Base-by-base conservation (phyloP, 2,113 vertebrate genomes). In the Columbina picui region DNA sequence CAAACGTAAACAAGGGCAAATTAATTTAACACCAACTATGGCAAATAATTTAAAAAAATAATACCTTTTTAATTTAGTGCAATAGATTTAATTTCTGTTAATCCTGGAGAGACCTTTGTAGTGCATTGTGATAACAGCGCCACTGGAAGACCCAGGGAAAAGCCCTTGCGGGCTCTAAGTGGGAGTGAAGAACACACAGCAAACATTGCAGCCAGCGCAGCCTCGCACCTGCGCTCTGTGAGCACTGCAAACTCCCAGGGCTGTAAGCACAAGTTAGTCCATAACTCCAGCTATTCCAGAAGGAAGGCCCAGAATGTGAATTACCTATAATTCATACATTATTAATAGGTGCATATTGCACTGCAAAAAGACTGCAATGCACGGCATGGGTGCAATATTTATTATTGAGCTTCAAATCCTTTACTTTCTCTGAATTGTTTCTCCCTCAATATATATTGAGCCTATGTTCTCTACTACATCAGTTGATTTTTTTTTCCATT, bases 171-270 rank as follows among this genome's bases (percentile, higher is more conserved):
- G 76, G 26, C 17, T 12, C 23, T 7, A n/a, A 4, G 11, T 2
- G 29, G 16, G 26, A 84, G 12, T 4, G 41, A 49, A 34, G 1
- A 61, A 19, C 7, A 50, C 9, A 12, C 6, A 39, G 60, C 38
- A 87, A n/a, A 70, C 15, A 27, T 75, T 47, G 38, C 14, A 34
- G 36, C 41, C 64, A 49, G 14, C 0, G 7, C 22, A 82, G 69
- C 26, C 25, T 21, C 36, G 5, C 36, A 10, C 1, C 19, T 25
- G 57, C 50, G 27, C 29, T 3, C 4, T 0, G 1, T 3, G 41
- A 68, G 21, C 53, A 20, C 2, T 20, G 70, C 52, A 38, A 32
- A 29, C 25, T 64, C 14, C 49, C 32, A 4, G 0, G 0, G 19
- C 20, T 6, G 9, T 1, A 34, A 83, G 64, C 15, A 77, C 30